Percentiles rank a stretch among this genome's conserved stretches.
These are phyloP conservation scores for Tetanocera ferruginea DNA, from an alignment of 2,888 invertebrate species.

Conservation along the genomic window DNA sequence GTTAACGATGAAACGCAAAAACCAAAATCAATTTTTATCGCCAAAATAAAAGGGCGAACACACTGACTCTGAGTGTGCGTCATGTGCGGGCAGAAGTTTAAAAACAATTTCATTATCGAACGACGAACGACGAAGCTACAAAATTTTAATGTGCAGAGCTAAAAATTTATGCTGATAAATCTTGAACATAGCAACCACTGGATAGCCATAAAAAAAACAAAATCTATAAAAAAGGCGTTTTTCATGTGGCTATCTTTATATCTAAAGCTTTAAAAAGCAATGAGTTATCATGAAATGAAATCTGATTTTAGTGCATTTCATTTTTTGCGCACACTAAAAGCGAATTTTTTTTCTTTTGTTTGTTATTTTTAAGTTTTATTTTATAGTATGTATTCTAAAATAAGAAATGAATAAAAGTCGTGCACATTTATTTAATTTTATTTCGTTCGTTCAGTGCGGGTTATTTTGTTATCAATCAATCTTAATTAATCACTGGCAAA, in stretches of 20 bases:
- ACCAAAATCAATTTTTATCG: too few relatives aligned
- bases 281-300: conserved; percentile 47
- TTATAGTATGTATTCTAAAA: neutral
- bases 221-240: neutral
- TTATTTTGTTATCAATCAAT: conserved; percentile 65
- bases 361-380: neutral
- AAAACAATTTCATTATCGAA: too few relatives aligned
- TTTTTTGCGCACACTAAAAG: neutral
- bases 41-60: too few relatives aligned
- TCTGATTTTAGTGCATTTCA: conserved; percentile 47
- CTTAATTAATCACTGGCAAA: conserved; percentile 68
- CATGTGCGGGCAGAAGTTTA: too few relatives aligned
- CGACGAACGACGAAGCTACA: too few relatives aligned
- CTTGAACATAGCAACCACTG: too few relatives aligned
- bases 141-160: too few relatives aligned
- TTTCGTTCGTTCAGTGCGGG: neutral
- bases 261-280: conserved; percentile 47
- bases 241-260: conserved; percentile 17
- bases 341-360: too few relatives aligned
- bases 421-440: conserved; percentile 20
- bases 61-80: too few relatives aligned
- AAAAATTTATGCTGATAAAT: too few relatives aligned
- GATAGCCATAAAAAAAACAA: neutral
- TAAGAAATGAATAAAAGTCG: neutral
- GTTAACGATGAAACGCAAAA: too few relatives aligned